Evolutionary conservation across 1,140 invertebrate genomes (phyloP).

Genomic region (Orchesella cincta): DNA sequence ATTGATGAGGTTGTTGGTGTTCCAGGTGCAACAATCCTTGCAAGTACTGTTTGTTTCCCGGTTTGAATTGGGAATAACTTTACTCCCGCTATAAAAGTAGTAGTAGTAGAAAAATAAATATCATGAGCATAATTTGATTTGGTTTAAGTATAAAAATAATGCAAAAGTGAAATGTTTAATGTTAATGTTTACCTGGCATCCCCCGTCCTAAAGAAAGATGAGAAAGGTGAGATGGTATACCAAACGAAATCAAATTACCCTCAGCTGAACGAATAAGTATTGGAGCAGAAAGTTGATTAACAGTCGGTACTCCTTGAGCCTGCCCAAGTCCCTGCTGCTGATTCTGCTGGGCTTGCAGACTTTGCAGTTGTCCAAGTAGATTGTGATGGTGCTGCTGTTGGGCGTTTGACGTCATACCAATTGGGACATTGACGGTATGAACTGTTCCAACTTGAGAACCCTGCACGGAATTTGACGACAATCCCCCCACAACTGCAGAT

Average conservation of each 20-base stretch:
- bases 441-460: slow-evolving; percentile 13
- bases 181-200: slow-evolving; percentile 37
- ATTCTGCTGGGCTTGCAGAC: background rate
- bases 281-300: slow-evolving; percentile 38
- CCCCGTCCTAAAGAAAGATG: slow-evolving; percentile 39
- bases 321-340: background rate
- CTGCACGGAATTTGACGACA: background rate
- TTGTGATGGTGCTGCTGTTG: slow-evolving; percentile 30
- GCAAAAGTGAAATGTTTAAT: background rate
- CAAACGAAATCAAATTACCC: slow-evolving; percentile 42
- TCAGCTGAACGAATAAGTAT: slow-evolving; percentile 45
- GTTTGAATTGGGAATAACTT: slow-evolving; percentile 44
- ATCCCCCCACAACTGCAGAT: background rate
- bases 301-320: background rate
- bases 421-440: slow-evolving; percentile 12
- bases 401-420: slow-evolving; percentile 11
- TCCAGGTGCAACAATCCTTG: slow-evolving; percentile 39
- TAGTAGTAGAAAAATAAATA: background rate
- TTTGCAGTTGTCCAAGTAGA: background rate
- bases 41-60: slow-evolving; percentile 43
- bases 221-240: slow-evolving; percentile 4
- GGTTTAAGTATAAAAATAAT: background rate
- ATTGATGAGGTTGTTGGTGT: background rate
- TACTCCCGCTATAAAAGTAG: slow-evolving; percentile 37
- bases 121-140: background rate